Evolutionary conservation across 2,113 vertebrate species (phyloP), one percentile per base, ranked within the genome.

Genomic region (Rhea pennata): DNA sequence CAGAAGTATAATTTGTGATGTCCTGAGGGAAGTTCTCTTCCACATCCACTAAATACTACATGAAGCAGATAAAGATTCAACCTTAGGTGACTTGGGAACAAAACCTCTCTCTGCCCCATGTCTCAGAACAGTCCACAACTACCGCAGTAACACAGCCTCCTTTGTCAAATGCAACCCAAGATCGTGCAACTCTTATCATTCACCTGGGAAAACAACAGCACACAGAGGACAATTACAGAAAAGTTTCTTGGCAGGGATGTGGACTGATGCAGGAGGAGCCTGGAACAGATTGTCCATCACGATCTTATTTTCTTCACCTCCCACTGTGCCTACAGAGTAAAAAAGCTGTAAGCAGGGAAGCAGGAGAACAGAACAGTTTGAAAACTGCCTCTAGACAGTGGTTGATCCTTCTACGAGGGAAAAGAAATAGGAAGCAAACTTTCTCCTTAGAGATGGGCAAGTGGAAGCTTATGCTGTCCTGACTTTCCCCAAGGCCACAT

Each of bases 171-270:
- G 13, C 42, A 69, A 39, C 44, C 19, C 0, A 4, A 82, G 15
- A 46, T 7, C 22, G 7, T 67, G 31, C 9, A 78, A 66, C 5
- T 10, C 31, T 71, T 11, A 65, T 19, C 29, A 33, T 46, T 44
- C 44, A 48, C 9, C 15, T 40, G 15, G 27, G 11, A 53, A 85
- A 65, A 79, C 2, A 40, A 10, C 3, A 24, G 9, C 53, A 26
- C 14, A 3, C 0, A 10, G 22, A 85, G 79, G 21, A 64, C 2
- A 59, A 19, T 8, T 27, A 23, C 0, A 22, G 5, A 23, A 36
- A 69, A 61, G 16, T 11, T 27, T 73, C 21, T 20, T 10, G 48
- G 22, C 39, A 76, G 24, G 31, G 10, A 65, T 36, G 70, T 80
- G 12, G 16, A 73, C 46, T 17, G 46, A 48, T 19, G 46, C 46